Percentiles rank a stretch among this genome's conserved stretches.
Conservation (phyloP, 2,888 invertebrate species). For the Ectemnius lituratus region DNA sequence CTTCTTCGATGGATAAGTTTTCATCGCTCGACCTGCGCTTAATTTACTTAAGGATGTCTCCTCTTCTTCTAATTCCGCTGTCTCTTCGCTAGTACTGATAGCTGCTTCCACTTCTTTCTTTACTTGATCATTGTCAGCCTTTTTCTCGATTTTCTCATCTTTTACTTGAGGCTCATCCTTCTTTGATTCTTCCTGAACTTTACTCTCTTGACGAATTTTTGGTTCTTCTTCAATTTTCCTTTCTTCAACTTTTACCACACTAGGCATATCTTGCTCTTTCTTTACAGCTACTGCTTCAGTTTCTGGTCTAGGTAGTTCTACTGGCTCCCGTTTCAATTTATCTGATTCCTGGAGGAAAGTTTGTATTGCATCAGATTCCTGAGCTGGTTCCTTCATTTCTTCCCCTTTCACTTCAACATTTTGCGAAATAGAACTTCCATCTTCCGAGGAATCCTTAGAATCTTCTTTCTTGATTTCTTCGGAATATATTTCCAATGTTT, state of each 20-base stretch:
- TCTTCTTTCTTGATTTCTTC: slow-evolving; percentile 57
- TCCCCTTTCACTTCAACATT: slow-evolving; percentile 54
- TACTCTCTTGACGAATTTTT: slow-evolving; percentile 57
- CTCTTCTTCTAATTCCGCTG: slow-evolving; percentile 76
- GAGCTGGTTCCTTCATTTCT: slow-evolving; percentile 43
- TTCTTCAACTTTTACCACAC: slow-evolving; percentile 35
- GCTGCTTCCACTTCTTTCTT: slow-evolving; percentile 71
- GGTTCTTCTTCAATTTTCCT: slow-evolving; percentile 48
- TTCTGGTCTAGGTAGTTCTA: slow-evolving; percentile 22
- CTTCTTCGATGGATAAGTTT: slow-evolving; percentile 74
- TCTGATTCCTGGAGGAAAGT: slow-evolving; percentile 37
- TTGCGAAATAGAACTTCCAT: slow-evolving; percentile 47
- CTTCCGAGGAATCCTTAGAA: slow-evolving; percentile 55
- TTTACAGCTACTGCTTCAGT: slow-evolving; percentile 32
- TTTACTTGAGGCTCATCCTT: slow-evolving; percentile 56
- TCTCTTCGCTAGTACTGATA: slow-evolving; percentile 77
- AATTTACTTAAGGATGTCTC: slow-evolving; percentile 73
- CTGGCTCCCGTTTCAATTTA: slow-evolving; percentile 36
- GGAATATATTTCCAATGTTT: slow-evolving; percentile 44
- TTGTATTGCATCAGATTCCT: slow-evolving; percentile 30
- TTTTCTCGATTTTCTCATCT: slow-evolving; percentile 60
- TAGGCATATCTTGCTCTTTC: slow-evolving; percentile 31
- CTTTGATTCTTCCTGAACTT: slow-evolving; percentile 49
- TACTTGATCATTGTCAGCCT: slow-evolving; percentile 57
- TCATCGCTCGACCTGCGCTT: slow-evolving; percentile 72